A percentile compares a stretch with the other conserved stretches of the same genome.
phyloP scores from a whole-genome alignment of 2,113 vertebrate genomes.

The Larimichthys polyactis region DNA sequence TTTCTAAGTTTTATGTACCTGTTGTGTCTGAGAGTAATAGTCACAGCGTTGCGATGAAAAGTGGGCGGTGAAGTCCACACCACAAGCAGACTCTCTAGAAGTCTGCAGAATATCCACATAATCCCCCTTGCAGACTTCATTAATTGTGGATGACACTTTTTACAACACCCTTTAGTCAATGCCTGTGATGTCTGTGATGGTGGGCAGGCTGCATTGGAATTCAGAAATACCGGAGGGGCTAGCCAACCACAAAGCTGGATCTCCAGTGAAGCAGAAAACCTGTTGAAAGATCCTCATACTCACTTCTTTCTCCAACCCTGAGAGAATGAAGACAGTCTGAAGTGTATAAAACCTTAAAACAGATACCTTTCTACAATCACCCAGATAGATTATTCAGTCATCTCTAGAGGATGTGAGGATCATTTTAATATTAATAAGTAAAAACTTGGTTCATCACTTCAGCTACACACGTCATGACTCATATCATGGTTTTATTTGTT shows the following conservation, averaged over 20 bases:
- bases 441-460: background rate
- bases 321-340: background rate
- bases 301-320: background rate
- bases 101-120: background rate
- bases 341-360: background rate
- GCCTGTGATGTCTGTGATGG: background rate
- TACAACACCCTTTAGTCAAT: background rate
- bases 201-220: background rate
- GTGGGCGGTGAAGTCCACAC: background rate
- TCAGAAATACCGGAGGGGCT: background rate
- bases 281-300: background rate
- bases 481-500: background rate
- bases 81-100: background rate
- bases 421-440: background rate
- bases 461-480: constrained; percentile 1
- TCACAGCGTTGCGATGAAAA: background rate
- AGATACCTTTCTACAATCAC: background rate
- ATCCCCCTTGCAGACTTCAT: background rate
- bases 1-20: background rate
- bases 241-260: background rate
- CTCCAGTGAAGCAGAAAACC: background rate
- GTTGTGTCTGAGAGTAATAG: background rate
- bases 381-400: background rate
- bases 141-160: constrained; percentile 12
- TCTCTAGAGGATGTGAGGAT: background rate